phyloP scores from a whole-genome alignment of 2,888 invertebrate species.

The Spisula subtruncata region DNA sequence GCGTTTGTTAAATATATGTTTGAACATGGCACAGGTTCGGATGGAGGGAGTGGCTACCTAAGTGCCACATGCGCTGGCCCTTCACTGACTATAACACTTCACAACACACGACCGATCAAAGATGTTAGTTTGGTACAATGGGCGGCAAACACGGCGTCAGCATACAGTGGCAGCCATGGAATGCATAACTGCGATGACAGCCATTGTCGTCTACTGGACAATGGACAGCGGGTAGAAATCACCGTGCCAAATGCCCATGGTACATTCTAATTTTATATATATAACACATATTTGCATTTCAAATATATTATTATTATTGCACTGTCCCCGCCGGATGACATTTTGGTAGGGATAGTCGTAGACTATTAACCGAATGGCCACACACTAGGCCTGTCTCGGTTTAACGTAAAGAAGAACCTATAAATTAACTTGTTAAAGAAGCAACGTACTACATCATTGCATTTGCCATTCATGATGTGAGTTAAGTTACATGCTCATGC shows the following conservation, averaged over 20 bases:
- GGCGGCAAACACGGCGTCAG: constrained; percentile 69
- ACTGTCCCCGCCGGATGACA: no score
- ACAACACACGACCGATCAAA: constrained; percentile 74
- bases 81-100: constrained; percentile 73
- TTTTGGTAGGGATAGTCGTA: no score
- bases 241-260: constrained; percentile 75
- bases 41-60: constrained; percentile 78
- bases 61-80: constrained; percentile 74
- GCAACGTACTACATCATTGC: no score
- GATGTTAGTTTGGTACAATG: constrained; percentile 73
- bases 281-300: no score
- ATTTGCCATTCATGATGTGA: no score
- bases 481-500: no score
- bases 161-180: constrained; percentile 62
- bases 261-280: constrained; percentile 21
- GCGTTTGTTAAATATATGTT: no score
- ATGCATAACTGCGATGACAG: constrained; percentile 74
- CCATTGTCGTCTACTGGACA: constrained; percentile 72
- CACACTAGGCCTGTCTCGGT: no score
- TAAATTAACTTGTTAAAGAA: no score
- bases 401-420: no score
- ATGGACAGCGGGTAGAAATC: constrained; percentile 73
- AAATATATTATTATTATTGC: no score
- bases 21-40: constrained; percentile 66
- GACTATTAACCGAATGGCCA: no score